Evolutionary conservation across 2,888 invertebrate species (phyloP).

Genomic region (Drymonia ruficornis): DNA sequence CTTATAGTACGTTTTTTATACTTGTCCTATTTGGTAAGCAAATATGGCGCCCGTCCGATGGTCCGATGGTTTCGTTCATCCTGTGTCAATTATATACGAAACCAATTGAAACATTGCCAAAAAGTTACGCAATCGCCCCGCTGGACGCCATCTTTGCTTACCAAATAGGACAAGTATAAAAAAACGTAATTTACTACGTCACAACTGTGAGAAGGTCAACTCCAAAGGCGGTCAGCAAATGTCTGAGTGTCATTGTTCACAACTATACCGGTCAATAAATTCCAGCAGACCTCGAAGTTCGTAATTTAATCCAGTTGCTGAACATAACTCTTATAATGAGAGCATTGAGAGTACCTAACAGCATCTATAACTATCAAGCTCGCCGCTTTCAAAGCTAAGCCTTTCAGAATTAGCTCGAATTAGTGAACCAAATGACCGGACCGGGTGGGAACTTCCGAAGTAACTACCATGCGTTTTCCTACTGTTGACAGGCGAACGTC

Average conservation of each 20-base stretch:
- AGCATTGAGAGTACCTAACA: conserved; percentile 8
- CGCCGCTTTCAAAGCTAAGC: conserved; percentile 31
- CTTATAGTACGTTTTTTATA: no score
- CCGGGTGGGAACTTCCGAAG: conserved; percentile 49
- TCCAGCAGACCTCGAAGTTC: conserved; percentile 32
- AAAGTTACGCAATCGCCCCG: no score
- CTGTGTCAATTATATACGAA: no score
- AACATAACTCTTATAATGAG: conserved; percentile 33
- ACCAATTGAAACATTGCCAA: no score
- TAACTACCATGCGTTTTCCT: conserved; percentile 50
- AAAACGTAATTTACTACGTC: no score
- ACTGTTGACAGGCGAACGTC: conserved; percentile 57
- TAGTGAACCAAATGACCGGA: conserved; percentile 65
- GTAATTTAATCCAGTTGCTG: conserved; percentile 38
- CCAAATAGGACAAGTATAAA: no score
- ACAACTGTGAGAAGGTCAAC: no score
- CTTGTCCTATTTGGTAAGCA: no score
- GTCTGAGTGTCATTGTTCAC: not conserved
- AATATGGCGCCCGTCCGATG: no score
- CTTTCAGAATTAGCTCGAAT: conserved; percentile 59
- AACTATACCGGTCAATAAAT: conserved; percentile 18
- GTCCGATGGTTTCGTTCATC: no score
- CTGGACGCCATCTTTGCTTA: no score
- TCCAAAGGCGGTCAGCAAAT: no score
- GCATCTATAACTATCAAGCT: not conserved